These are phyloP conservation scores for Cynodonichthys magdalenae DNA, from an alignment of 2,797 vertebrate species.

Conservation along the genomic window DNA sequence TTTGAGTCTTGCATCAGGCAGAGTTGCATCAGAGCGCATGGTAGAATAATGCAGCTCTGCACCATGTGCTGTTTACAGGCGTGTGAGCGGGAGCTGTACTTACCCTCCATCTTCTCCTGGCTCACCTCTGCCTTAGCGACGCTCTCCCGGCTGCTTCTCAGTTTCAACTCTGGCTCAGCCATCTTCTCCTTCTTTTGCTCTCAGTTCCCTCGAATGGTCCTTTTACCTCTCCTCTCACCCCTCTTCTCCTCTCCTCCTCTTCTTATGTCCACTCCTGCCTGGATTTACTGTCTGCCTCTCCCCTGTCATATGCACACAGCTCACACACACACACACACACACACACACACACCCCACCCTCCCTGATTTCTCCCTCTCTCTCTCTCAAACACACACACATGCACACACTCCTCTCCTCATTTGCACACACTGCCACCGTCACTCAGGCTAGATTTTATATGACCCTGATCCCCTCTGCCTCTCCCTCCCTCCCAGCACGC, in stretches of 20 bases:
- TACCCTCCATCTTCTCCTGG: constrained; percentile 79
- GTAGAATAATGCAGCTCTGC: constrained; percentile 50
- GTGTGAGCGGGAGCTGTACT: constrained; percentile 56
- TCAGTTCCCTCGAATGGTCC: constrained; percentile 40
- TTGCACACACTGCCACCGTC: constrained; percentile 46
- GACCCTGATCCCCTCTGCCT: constrained; percentile 56
- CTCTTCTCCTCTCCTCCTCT: constrained; percentile 32
- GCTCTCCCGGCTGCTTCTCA: constrained; percentile 75
- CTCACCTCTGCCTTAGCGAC: constrained; percentile 67
- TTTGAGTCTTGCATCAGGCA: constrained; percentile 33
- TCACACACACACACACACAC: constrained; percentile 1
- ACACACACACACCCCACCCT: constrained; percentile 23
- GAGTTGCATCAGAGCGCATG: constrained; percentile 64
- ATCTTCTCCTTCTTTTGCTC: constrained; percentile 65
- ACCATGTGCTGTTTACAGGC: constrained; percentile 55
- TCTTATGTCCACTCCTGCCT: constrained; percentile 45
- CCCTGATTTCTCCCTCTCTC: constrained; percentile 31
- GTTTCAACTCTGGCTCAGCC: constrained; percentile 82
- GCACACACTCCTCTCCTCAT: constrained; percentile 31
- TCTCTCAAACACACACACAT: constrained; percentile 22
- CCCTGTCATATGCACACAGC: constrained; percentile 15
- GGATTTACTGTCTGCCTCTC: constrained; percentile 33
- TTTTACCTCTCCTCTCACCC: constrained; percentile 36
- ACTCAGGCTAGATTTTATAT: constrained; percentile 57
- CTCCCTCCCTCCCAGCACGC: constrained; percentile 42